Conservation (phyloP, 2,888 invertebrate genomes). For the Blomia tropicalis region DNA sequence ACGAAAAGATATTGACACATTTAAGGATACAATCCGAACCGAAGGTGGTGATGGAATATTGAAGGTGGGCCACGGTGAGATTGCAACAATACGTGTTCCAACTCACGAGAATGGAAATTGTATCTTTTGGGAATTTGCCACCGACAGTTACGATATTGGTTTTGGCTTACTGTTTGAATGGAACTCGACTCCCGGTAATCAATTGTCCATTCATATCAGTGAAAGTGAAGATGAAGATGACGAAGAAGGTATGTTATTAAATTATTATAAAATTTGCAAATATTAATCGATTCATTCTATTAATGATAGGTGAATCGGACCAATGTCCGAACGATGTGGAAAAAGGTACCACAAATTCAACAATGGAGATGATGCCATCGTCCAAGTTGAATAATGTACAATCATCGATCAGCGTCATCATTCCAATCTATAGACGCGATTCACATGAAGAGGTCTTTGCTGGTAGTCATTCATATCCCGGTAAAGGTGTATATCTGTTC, state of each 20-base stretch:
- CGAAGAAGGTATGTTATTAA: slow-evolving; percentile 43
- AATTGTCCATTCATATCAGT: slow-evolving; percentile 80
- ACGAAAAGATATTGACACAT: slow-evolving; percentile 64
- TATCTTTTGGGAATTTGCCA: slow-evolving; percentile 98
- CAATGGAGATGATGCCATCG: slow-evolving; percentile 27
- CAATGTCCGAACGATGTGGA: slow-evolving; percentile 18
- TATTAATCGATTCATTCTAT: not conserved
- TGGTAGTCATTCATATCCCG: slow-evolving; percentile 92
- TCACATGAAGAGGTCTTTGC: slow-evolving; percentile 93
- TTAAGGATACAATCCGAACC: slow-evolving; percentile 67
- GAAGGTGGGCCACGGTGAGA: slow-evolving; percentile 87
- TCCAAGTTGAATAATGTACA: slow-evolving; percentile 33
- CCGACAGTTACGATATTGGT: slow-evolving; percentile 90
- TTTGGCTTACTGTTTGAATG: slow-evolving; percentile 98
- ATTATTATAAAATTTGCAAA: not conserved
- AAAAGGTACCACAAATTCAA: slow-evolving; percentile 19
- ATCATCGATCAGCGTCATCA: slow-evolving; percentile 62
- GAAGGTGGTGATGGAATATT: slow-evolving; percentile 73
- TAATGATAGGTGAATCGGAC: not conserved
- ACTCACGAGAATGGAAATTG: slow-evolving; percentile 82
- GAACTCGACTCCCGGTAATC: slow-evolving; percentile 66
- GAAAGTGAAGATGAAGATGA: slow-evolving; percentile 76
- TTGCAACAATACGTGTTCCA: slow-evolving; percentile 85
- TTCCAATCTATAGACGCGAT: slow-evolving; percentile 86
- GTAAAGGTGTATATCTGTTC: slow-evolving; percentile 86